A percentile compares a stretch with the other conserved stretches of the same genome.
Evolutionary conservation across 2,797 vertebrate species (phyloP).

Genomic region (Alosa sapidissima): DNA sequence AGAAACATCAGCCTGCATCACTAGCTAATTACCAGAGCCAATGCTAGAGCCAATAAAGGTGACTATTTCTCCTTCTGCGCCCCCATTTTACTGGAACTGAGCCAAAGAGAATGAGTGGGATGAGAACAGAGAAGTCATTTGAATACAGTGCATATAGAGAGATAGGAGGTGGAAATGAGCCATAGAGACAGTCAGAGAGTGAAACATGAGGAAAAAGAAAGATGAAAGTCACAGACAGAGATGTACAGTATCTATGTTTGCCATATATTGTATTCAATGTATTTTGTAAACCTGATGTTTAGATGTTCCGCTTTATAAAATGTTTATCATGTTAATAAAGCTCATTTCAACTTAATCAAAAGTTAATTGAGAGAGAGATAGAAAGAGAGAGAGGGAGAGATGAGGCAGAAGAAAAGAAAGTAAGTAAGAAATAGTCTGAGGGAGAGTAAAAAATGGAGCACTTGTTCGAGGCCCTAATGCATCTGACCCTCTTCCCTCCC

Average conservation of each 20-base stretch:
- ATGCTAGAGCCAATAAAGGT: no score
- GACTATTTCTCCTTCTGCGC: no score
- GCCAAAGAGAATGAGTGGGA: slow-evolving; percentile 23
- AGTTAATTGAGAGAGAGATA: background rate
- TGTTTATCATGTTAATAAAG: no score
- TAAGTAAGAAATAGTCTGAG: background rate
- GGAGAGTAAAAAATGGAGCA: background rate
- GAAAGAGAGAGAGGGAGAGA: background rate
- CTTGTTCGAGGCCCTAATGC: background rate
- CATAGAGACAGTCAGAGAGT: background rate
- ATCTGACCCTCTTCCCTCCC: background rate
- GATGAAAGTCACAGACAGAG: background rate
- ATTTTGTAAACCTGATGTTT: no score
- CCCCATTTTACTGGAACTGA: no score
- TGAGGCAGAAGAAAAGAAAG: background rate
- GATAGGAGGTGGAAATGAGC: background rate
- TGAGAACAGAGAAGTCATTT: background rate
- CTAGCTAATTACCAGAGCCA: no score
- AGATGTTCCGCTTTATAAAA: no score
- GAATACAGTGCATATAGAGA: background rate
- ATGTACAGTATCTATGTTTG: no score
- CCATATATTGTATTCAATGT: no score
- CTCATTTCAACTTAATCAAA: no score
- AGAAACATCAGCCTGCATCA: no score
- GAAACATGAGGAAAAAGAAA: background rate